These are phyloP conservation scores for Trachymyrmex cornetzi DNA, from an alignment of 1,140 invertebrate genomes.

Conservation along the genomic window DNA sequence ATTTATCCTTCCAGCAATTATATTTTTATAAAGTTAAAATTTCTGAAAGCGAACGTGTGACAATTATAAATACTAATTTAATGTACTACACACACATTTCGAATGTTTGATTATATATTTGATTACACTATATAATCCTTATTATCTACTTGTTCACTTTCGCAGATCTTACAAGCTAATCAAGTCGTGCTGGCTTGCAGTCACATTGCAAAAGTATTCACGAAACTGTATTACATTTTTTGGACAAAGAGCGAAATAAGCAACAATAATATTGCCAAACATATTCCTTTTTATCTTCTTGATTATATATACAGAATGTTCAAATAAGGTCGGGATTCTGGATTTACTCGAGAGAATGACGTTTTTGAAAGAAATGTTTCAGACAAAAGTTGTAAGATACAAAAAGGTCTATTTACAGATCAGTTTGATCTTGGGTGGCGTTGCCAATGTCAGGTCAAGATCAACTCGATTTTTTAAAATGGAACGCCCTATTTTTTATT, in stretches of 20 bases:
- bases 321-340: too few species aligned
- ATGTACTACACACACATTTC: slow-evolving; percentile 22
- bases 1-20: slow-evolving; percentile 23
- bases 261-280: slow-evolving; percentile 68
- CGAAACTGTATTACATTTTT: slow-evolving; percentile 93
- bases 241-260: slow-evolving; percentile 92
- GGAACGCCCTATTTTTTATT: too few species aligned
- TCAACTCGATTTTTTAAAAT: too few species aligned
- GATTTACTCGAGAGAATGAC: too few species aligned
- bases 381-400: too few species aligned
- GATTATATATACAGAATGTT: neutral
- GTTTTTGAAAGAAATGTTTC: too few species aligned
- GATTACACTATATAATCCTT: slow-evolving; percentile 33
- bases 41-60: slow-evolving; percentile 13
- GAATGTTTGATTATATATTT: slow-evolving; percentile 43
- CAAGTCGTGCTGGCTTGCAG: slow-evolving; percentile 90
- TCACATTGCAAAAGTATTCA: slow-evolving; percentile 93
- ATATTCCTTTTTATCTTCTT: neutral
- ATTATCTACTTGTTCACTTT: slow-evolving; percentile 59
- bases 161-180: slow-evolving; percentile 84
- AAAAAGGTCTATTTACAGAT: too few species aligned
- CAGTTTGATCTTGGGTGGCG: too few species aligned
- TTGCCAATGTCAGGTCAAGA: too few species aligned
- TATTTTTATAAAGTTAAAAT: slow-evolving; percentile 45
- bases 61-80: neutral